Percentiles rank a stretch among this genome's conserved stretches.
Evolutionary conservation across 2,888 invertebrate species (phyloP).

Genomic region (Parnassius orleans): DNA sequence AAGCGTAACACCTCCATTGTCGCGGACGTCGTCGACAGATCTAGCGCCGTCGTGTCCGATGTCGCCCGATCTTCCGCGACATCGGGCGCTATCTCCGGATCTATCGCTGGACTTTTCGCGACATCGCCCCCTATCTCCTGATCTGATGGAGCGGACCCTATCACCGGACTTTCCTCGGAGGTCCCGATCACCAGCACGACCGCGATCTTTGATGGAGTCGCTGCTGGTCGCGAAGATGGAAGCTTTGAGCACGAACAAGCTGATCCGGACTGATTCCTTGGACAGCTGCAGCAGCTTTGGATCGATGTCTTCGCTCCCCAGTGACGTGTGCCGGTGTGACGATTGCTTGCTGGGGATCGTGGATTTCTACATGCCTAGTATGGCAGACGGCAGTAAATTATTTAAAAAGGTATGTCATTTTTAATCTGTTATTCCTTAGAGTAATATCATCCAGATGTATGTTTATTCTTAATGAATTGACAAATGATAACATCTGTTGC

Average conservation of each 20-base stretch:
- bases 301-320: constrained; percentile 84
- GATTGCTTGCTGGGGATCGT: constrained; percentile 91
- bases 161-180: constrained; percentile 72
- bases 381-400: constrained; percentile 72
- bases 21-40: constrained; percentile 72
- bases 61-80: constrained; percentile 65
- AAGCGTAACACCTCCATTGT: constrained; percentile 75
- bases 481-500: no score
- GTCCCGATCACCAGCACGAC: constrained; percentile 79
- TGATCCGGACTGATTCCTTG: constrained; percentile 88
- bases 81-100: constrained; percentile 67
- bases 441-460: no score
- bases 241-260: constrained; percentile 79
- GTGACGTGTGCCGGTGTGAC: constrained; percentile 90
- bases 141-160: constrained; percentile 57
- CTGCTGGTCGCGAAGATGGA: constrained; percentile 91
- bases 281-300: constrained; percentile 88
- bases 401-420: constrained; percentile 81
- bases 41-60: constrained; percentile 46
- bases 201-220: constrained; percentile 91
- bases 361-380: constrained; percentile 84
- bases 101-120: constrained; percentile 54
- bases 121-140: constrained; percentile 68
- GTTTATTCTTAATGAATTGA: no score
- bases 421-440: no score